Conservation (phyloP, 2,888 invertebrate genomes). For the Athalia circularis region DNA sequence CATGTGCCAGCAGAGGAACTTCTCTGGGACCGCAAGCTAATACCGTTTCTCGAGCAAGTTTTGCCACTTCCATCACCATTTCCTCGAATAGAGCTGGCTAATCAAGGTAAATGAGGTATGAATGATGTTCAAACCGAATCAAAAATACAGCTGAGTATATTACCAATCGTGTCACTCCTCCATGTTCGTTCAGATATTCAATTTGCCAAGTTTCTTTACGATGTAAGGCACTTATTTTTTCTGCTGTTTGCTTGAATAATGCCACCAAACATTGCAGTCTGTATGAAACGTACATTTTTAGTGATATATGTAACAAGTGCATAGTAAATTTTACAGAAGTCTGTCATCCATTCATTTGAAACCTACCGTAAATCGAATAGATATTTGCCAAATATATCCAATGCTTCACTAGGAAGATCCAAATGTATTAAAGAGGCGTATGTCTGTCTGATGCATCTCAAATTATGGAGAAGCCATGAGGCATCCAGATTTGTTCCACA, state of each 20-base stretch:
- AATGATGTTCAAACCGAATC: background rate
- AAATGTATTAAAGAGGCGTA: slow-evolving; percentile 88
- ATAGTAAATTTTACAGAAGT: background rate
- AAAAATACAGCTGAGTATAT: slow-evolving; percentile 52
- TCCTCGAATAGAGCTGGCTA: slow-evolving; percentile 85
- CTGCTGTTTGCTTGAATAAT: slow-evolving; percentile 89
- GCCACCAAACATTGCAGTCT: slow-evolving; percentile 88
- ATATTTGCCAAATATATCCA: slow-evolving; percentile 88
- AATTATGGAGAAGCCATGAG: slow-evolving; percentile 87
- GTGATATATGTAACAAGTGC: slow-evolving; percentile 9
- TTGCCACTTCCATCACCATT: slow-evolving; percentile 83
- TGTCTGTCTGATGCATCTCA: slow-evolving; percentile 87
- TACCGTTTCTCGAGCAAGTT: slow-evolving; percentile 82
- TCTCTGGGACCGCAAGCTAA: slow-evolving; percentile 84
- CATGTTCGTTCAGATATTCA: slow-evolving; percentile 88
- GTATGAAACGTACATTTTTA: slow-evolving; percentile 47
- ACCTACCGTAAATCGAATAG: slow-evolving; percentile 87
- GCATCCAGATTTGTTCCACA: slow-evolving; percentile 71
- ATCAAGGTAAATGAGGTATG: slow-evolving; percentile 49
- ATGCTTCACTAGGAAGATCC: slow-evolving; percentile 91
- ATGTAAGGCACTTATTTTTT: slow-evolving; percentile 83
- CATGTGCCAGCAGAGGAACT: slow-evolving; percentile 76
- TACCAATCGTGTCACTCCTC: slow-evolving; percentile 89
- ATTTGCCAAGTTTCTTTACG: slow-evolving; percentile 91
- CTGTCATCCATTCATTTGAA: background rate